phyloP scores from a whole-genome alignment of 2,888 invertebrate genomes.

The Dryococelus australis region DNA sequence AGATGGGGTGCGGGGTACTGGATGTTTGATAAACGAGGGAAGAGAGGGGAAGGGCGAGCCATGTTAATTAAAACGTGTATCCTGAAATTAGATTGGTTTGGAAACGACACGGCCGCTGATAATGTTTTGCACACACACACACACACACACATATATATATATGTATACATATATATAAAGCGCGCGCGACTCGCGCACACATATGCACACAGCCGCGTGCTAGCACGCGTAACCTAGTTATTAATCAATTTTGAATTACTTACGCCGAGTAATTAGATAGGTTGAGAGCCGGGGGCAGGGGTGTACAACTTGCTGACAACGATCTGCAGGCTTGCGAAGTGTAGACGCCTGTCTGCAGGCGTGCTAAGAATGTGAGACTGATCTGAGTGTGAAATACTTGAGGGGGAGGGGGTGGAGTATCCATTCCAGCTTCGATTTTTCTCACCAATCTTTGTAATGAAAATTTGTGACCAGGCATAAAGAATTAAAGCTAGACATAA shows the following conservation, averaged over 20 bases:
- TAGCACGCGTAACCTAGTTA: conserved; percentile 24
- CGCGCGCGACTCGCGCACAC: background rate
- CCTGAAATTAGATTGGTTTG: conserved; percentile 31
- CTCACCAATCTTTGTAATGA: too few species aligned
- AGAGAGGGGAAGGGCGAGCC: conserved; percentile 7
- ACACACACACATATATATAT: background rate
- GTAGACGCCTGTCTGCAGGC: too few species aligned
- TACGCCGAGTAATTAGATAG: conserved; percentile 13
- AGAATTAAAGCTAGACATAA: too few species aligned
- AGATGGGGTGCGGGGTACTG: background rate
- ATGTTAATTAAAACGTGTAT: conserved; percentile 38
- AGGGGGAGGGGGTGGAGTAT: too few species aligned
- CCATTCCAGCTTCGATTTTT: too few species aligned
- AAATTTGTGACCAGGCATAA: too few species aligned
- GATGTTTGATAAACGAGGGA: background rate
- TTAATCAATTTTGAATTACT: conserved; percentile 33
- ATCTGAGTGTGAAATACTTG: too few species aligned
- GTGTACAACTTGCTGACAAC: background rate
- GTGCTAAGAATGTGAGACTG: too few species aligned
- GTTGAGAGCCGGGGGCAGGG: background rate
- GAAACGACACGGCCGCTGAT: conserved; percentile 18
- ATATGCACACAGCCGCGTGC: background rate
- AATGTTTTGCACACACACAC: background rate
- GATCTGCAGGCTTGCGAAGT: too few species aligned
- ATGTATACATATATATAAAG: background rate